Evolutionary conservation across 2,113 vertebrate species (phyloP), one percentile per base, ranked within the genome.

Genomic region (Phoxinus phoxinus): DNA sequence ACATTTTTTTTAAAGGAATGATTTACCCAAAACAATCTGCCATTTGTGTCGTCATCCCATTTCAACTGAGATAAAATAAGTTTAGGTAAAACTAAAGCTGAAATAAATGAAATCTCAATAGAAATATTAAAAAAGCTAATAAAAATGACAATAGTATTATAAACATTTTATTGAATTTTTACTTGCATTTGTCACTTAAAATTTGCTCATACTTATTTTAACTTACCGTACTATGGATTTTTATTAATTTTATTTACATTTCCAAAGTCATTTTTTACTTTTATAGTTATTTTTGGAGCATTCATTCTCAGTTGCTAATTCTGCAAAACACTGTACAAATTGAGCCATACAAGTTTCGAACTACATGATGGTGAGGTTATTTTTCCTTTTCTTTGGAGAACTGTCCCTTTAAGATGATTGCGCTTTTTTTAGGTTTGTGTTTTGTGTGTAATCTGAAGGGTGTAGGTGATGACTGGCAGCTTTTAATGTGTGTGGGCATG

Each of bases 401-500:
- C 10, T 72, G 23, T 75, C 6, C 44, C 44, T 75, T 75, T 75
- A 7, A 48, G 73, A 7, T n/a, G 19, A 72, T 23, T 61, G 23
- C n/a, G 2, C 25, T 58, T 48, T 35, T 81, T 46, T 65, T 41
- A 59, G 56, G 23, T 63, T 63, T 81, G 35, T 27, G 59, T 46
- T 58, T 32, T 37, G 21, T 46, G 21, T 27, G n/a, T 35, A 44
- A 81, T 81, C 8, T 27, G 19, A 27, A 81, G 19, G 35, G 58
- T 41, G 3, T 67, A 27, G 63, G 27, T 69, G 61, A 82, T 48
- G 44, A 46, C 35, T 27, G 15, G 23, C 37, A 48, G 37, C n/a
- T 32, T 81, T 71, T 71, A 82, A 65, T 85, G 59, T 84, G 72
- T 84, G 83, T 46, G 83, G 71, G n/a, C 25, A 56, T 46, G 53